Evolutionary conservation across 2,797 vertebrate genomes (phyloP).

Genomic region (Choloepus didactylus): DNA sequence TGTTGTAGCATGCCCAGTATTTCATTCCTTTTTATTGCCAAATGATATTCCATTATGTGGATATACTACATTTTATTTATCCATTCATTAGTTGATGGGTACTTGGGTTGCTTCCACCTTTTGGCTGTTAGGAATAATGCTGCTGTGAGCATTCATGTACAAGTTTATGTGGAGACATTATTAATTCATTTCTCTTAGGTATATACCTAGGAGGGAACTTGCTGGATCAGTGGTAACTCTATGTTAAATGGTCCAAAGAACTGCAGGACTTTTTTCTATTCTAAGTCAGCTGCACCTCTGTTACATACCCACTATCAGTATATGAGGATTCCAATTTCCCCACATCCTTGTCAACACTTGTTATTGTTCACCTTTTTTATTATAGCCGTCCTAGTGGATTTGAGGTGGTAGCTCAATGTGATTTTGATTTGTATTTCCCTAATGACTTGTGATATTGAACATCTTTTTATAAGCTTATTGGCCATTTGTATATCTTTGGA

Average conservation of each 20-base stretch:
- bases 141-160: not conserved
- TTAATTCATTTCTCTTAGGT: conserved; percentile 19
- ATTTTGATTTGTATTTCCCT: conserved; percentile 38
- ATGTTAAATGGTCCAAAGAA: conserved; percentile 26
- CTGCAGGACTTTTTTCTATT: not conserved
- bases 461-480: conserved; percentile 8
- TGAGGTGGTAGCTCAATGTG: not conserved
- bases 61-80: conserved; percentile 25
- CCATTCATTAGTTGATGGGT: not conserved
- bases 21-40: conserved; percentile 37
- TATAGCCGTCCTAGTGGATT: not conserved
- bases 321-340: not conserved
- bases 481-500: not conserved
- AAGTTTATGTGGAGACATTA: not conserved
- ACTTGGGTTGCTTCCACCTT: conserved; percentile 44
- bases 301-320: not conserved
- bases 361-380: not conserved
- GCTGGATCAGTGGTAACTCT: conserved; percentile 53
- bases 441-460: not conserved
- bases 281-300: not conserved
- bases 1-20: not conserved
- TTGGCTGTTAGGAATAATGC: not conserved
- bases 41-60: conserved; percentile 4
- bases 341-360: not conserved
- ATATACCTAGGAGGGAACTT: conserved; percentile 9